Conservation (phyloP, 2,888 invertebrate species). For the Agapetus fuscipes region DNA sequence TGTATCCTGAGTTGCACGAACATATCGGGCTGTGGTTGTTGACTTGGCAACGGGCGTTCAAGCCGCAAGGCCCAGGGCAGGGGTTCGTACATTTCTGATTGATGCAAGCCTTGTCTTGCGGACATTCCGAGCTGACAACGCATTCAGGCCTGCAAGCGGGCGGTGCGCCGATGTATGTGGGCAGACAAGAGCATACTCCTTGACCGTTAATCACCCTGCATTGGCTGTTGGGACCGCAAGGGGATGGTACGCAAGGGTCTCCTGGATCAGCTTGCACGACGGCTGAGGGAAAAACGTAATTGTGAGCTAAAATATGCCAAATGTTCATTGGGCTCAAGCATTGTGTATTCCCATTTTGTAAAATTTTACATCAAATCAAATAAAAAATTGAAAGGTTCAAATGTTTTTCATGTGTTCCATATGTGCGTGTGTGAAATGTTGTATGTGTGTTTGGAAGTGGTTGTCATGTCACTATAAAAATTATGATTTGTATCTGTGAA, state of each 20-base stretch:
- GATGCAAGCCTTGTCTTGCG: conserved; percentile 53
- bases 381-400: too few relatives aligned
- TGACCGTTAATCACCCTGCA: conserved; percentile 61
- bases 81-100: conserved; percentile 61
- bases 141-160: conserved; percentile 59
- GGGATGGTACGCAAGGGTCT: conserved; percentile 62
- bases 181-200: conserved; percentile 61
- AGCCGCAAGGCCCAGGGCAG: conserved; percentile 59
- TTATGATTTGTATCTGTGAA: too few relatives aligned
- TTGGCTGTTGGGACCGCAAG: conserved; percentile 68
- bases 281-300: conserved; percentile 2
- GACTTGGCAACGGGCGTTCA: conserved; percentile 57
- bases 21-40: conserved; percentile 66
- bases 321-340: too few relatives aligned
- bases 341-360: too few relatives aligned
- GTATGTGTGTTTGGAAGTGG: too few relatives aligned
- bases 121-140: conserved; percentile 54
- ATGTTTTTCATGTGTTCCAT: too few relatives aligned
- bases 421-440: too few relatives aligned
- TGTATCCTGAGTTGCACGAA: conserved; percentile 53
- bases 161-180: conserved; percentile 57
- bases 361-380: too few relatives aligned
- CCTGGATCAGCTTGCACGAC: conserved; percentile 27
- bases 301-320: too few relatives aligned
- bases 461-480: too few relatives aligned